Base-by-base conservation (phyloP, 2,888 invertebrate genomes). In the Matsumyia berberina region DNA sequence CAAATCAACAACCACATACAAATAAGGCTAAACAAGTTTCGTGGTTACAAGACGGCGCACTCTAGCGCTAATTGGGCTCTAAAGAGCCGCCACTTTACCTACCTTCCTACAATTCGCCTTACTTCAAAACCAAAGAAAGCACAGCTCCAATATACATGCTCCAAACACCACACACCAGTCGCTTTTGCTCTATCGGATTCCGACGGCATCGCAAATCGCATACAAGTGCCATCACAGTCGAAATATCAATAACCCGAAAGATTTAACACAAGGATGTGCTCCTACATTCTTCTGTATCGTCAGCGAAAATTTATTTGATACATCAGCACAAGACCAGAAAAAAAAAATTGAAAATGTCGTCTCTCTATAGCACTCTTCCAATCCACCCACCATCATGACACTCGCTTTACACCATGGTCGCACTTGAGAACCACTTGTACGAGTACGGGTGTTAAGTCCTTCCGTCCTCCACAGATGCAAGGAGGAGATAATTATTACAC, bases 201-300 rank as follows among this genome's bases (percentile, higher is more conserved):
- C 69, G 62, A 85, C 79, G 83, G 79, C 67, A 85, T 85, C 79
- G 74, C 83, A 85, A 85, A 79, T 85, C 79, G 70, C 39, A 80
- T 29, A 55, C 79, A 78, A 83, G 78, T 83, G 83, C 86, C 78
- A 81, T 72, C 62, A 88, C 90, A 90, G 89, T 90, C 90, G 90
- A 90, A 90, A 90, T 89, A 90, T 90, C 90, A 90, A 90, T 90
- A 90, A 90, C 89, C 88, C 90, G 89, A 88, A 88, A 89, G 89
- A 87, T 88, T 87, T 89, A 88, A 89, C 88, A 88, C 80, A 85
- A 85, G 85, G 69, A 85, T 85, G 85, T 85, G 80, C 82, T 69
- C 44, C 73, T 82, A 55, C 73, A 80, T 82, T 77, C 82, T 86
- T 82, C 49, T 73, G 77, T 76, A 77, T 80, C 79, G 87, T 87